These are phyloP conservation scores for Heloderma charlesbogerti DNA, from an alignment of 2,113 vertebrate genomes.

Conservation along the genomic window DNA sequence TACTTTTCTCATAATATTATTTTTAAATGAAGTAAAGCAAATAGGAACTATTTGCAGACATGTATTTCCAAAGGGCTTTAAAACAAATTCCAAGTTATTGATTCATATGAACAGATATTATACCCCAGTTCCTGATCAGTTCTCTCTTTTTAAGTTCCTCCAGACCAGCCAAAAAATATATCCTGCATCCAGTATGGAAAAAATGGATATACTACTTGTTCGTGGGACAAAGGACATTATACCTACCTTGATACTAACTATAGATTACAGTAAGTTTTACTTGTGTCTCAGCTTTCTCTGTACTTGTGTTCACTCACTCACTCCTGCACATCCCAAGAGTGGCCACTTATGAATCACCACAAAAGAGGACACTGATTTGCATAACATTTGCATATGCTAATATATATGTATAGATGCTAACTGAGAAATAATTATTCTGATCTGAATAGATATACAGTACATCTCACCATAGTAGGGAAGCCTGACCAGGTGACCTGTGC, in stretches of 20 bases:
- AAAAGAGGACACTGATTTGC: too few species aligned
- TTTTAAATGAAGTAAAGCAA: neutral
- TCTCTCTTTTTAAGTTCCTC: constrained; percentile 66
- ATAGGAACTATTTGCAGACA: neutral
- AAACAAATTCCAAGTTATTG: neutral
- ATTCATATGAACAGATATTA: neutral
- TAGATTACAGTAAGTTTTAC: constrained; percentile 62
- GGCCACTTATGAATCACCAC: too few species aligned
- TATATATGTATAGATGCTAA: too few species aligned
- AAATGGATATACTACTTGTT: constrained; percentile 59
- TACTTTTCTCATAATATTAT: neutral
- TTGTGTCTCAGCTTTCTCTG: neutral
- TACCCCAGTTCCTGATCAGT: neutral
- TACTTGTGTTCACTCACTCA: neutral
- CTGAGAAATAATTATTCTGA: too few species aligned
- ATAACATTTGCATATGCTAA: too few species aligned
- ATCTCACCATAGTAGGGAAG: too few species aligned
- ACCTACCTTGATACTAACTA: constrained; percentile 65
- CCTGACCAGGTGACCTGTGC: too few species aligned
- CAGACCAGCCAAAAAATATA: constrained; percentile 74
- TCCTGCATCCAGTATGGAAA: constrained; percentile 73
- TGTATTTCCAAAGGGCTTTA: neutral
- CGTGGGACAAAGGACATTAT: constrained; percentile 71
- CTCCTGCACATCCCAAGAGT: neutral
- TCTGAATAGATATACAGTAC: too few species aligned